Conservation (phyloP, 2,888 invertebrate species). For the Lycocerus yunnanus region DNA sequence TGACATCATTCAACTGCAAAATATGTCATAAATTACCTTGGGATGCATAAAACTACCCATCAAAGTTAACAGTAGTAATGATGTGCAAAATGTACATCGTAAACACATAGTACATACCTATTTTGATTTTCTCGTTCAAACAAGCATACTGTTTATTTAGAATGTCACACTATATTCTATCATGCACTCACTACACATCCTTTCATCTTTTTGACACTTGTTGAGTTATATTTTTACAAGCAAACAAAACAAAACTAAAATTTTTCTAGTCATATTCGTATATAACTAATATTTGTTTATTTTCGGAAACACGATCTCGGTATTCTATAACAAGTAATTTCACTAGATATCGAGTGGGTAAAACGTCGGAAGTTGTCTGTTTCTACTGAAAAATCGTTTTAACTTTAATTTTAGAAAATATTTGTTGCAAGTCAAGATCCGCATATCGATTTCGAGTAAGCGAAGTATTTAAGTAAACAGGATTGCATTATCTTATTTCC, state of each 20-base stretch:
- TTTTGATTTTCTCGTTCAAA: constrained; percentile 22
- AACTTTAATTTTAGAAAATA: constrained; percentile 3
- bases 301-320: not conserved
- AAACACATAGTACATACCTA: constrained; percentile 24
- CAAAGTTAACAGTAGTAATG: constrained; percentile 33
- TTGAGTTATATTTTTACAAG: constrained; percentile 25
- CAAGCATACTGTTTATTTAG: constrained; percentile 23
- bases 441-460: constrained; percentile 1
- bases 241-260: not conserved
- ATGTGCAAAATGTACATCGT: constrained; percentile 34
- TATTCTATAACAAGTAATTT: not conserved
- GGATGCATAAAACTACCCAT: constrained; percentile 18
- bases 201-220: constrained; percentile 30
- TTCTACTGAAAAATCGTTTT: not conserved
- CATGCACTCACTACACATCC: constrained; percentile 19
- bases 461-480: not conserved
- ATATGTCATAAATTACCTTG: not conserved
- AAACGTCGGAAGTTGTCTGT: constrained; percentile 4
- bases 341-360: not conserved
- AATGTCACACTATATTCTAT: constrained; percentile 25
- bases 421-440: not conserved
- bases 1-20: not conserved
- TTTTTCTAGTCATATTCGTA: not conserved
- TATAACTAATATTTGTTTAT: not conserved
- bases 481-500: not conserved